Evolutionary conservation across 2,888 invertebrate genomes (phyloP), one percentile per base, ranked within the genome.

Genomic region (Blomia tropicalis): DNA sequence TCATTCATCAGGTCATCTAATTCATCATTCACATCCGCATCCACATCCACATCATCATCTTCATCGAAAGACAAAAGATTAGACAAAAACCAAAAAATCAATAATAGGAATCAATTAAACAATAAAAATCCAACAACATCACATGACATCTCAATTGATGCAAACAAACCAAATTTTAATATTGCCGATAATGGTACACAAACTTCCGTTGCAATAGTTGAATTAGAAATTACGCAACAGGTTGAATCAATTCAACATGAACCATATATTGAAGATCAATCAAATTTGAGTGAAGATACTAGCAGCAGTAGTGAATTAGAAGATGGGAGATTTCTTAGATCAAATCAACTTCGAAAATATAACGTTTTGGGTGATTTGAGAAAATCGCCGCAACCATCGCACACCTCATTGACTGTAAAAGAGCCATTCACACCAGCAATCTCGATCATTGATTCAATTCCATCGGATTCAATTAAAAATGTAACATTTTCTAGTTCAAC

Each of bases 1-100:
- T 47, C 51, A 47, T 47, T 47, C 51, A 47, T 47, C 51, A 47
- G 51, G 51, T 47, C 51, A 27, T 47, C 51, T 27, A 47, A n/a
- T 25, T 41, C 41, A 41, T 41, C 41, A 41, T 41, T n/a, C 41
- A 14, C 41, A n/a, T 41, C 41, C 41, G 23, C 7, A 19, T 47
- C 51, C 14, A 22, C 51, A 47, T 25, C n/a, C 22, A 47, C 51
- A 47, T 47, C 51, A 47, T 47, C 22, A 47, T 11, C 51, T 7
- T n/a, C 11, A 22, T 11, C 22, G 7, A 14, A 7, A 47, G n/a
- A 14, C 51, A 47, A 27, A 14, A 7, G 23, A 47, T 7, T n/a
- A 47, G 14, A 25, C 51, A 22, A n/a, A n/a, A 11, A 14, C 51
- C 11, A 47, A 47, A 14, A 25, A 25, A 47, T 47, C 22, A 7